Evolutionary conservation across 2,797 vertebrate species (phyloP).

Genomic region (Xenops minutus): DNA sequence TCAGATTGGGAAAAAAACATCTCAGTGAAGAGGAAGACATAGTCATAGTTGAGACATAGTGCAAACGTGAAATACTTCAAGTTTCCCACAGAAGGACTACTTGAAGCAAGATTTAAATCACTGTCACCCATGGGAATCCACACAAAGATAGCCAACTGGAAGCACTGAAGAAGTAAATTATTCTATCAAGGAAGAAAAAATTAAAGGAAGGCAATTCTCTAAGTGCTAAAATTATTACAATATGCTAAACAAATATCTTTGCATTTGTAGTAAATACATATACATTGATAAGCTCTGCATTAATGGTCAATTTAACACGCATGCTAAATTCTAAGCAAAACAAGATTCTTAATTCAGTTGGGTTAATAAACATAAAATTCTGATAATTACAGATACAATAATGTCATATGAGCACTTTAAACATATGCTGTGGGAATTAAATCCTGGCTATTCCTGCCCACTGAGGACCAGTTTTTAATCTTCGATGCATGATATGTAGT

Average conservation of each 20-base stretch:
- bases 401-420: constrained; percentile 67
- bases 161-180: not conserved
- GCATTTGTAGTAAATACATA: constrained; percentile 1
- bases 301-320: constrained; percentile 59
- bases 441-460: constrained; percentile 67
- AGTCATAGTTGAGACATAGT: not conserved
- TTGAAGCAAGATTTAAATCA: not conserved
- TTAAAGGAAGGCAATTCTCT: not conserved
- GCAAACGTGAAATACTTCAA: not conserved
- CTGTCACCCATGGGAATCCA: not conserved
- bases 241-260: constrained; percentile 1
- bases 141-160: not conserved
- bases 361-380: constrained; percentile 73
- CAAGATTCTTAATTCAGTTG: constrained; percentile 68
- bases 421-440: constrained; percentile 72
- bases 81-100: not conserved
- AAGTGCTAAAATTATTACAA: not conserved
- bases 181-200: not conserved
- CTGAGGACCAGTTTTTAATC: constrained; percentile 70
- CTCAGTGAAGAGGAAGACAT: not conserved
- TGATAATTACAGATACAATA: constrained; percentile 74
- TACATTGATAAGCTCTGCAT: constrained; percentile 32
- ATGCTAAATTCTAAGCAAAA: constrained; percentile 56
- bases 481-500: constrained; percentile 70
- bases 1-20: not conserved